Base-by-base conservation (phyloP, 2,113 vertebrate species). In the Takifugu flavidus region DNA sequence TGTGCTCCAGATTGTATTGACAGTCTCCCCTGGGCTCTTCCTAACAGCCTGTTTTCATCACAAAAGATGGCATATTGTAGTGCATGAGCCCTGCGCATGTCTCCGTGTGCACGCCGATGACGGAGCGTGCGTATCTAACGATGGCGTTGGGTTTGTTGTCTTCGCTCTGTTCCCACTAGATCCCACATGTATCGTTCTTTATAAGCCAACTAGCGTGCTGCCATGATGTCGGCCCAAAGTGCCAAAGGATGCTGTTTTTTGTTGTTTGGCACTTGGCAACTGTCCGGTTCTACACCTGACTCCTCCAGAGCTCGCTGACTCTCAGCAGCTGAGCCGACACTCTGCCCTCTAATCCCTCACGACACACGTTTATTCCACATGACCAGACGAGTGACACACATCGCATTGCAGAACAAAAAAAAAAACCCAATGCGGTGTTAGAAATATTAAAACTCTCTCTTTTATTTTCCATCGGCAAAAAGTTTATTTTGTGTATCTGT, bases 1-100 rank as follows among this genome's bases (percentile, higher is more conserved):
- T 81, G 81, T 80, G 47, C 65, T 28, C 65, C 67, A 11, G 53
- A 74, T 75, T 65, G 65, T 77, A 88, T 88, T 51, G 81, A 84
- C 80, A 50, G 46, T 56, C 59, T 75, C 59, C 71, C 74, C 63
- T 54, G 57, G 68, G 76, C 62, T 82, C 61, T 25, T 63, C 53
- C 49, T 46, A 64, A 64, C 68, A 51, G 59, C 71, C 67, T 78
- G 59, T 63, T 82, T 81, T 65, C 56, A 72, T 77, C 69, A 69
- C 73, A 74, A 61, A 59, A 27, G 54, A 45, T 13, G 59, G 67
- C 51, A 74, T 62, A 73, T 75, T 56, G 65, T 26, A 14, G 29
- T 20, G 31, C 65, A 42, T 62, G 10, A 60, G 53, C 53, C 49
- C 31, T 43, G 13, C 58, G 53, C 49, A 25, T 65, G 57, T 62